phyloP scores from a whole-genome alignment of 64 coral and sea anemone species.

The Pocillopora verrucosa region DNA sequence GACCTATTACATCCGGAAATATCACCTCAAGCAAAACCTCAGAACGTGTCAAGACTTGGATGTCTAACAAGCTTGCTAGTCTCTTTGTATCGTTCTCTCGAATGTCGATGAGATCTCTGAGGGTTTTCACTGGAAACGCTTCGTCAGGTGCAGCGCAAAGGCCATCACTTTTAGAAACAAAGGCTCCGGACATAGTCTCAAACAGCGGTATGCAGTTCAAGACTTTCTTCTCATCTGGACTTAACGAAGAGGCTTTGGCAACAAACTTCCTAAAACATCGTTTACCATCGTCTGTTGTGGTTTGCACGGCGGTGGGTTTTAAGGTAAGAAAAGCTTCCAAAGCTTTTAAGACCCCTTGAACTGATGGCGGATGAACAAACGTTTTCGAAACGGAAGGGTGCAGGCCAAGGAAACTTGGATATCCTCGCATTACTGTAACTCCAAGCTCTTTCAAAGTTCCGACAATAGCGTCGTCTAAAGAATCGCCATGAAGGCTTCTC shows the following conservation, averaged over 20 bases:
- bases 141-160: slow-evolving; percentile 12
- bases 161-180: not conserved
- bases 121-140: not conserved
- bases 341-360: slow-evolving; percentile 50
- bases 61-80: not conserved
- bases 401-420: slow-evolving; percentile 32
- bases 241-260: not conserved
- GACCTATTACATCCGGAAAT: slow-evolving; percentile 2
- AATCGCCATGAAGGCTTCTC: slow-evolving; percentile 13
- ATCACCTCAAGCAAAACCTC: not conserved
- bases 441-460: slow-evolving; percentile 31
- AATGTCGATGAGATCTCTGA: slow-evolving; percentile 4
- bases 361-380: slow-evolving; percentile 55
- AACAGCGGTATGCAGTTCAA: slow-evolving; percentile 42
- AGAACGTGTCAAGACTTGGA: not conserved
- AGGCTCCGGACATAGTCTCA: slow-evolving; percentile 29
- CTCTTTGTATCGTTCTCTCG: not conserved
- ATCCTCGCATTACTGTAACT: slow-evolving; percentile 41
- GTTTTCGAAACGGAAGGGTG: slow-evolving; percentile 29
- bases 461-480: slow-evolving; percentile 29
- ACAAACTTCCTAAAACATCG: slow-evolving; percentile 54
- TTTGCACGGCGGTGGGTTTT: not conserved
- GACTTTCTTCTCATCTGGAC: slow-evolving; percentile 4
- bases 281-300: slow-evolving; percentile 37
- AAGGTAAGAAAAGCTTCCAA: not conserved